These are phyloP conservation scores for human (Homo sapiens) DNA, from an alignment of 2,113 vertebrate species.

Conservation along the genomic window GRCh38 chr7:16874001-16874500, in stretches of 20 bases:
- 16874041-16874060: not conserved
- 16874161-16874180: not conserved
- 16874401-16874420: not conserved
- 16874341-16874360: not conserved
- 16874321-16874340: not conserved
- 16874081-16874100: not conserved
- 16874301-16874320: not conserved
- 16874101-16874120: not conserved
- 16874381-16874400: not conserved
- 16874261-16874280: not conserved
- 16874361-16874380: not conserved
- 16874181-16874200: not conserved
- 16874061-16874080: not conserved
- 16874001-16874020: not conserved
- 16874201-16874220: not conserved
- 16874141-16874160: not conserved
- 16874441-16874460: not conserved
- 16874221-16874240: accelerated
- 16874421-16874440: not conserved
- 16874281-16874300: not conserved
- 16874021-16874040: not conserved
- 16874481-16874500: not conserved
- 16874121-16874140: not conserved
- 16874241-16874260: not conserved
- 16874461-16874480: not conserved